A percentile compares a stretch with the other conserved stretches of the same genome.
Conservation (phyloP, 2,888 invertebrate genomes). For the Patella caerulea region DNA sequence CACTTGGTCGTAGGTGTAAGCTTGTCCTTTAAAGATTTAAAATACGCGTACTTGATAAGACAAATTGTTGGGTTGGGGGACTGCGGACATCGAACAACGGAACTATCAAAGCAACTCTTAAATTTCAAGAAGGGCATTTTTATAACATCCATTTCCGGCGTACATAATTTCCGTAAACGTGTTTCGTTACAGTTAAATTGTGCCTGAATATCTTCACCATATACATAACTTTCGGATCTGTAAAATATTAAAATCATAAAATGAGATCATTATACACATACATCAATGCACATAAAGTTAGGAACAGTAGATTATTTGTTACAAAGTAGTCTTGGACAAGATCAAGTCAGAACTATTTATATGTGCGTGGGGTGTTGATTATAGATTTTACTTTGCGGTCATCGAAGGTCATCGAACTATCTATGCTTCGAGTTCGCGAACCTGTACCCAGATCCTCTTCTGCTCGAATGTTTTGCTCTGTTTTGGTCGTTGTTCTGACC, state of each 20-base stretch:
- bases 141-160: not conserved
- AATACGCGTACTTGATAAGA: constrained; percentile 4
- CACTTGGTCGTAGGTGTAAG: not conserved
- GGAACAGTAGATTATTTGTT: too few relatives aligned
- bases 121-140: not conserved
- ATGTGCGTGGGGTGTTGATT: too few relatives aligned
- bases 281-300: too few relatives aligned
- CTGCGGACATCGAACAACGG: not conserved
- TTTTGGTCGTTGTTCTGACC: too few relatives aligned
- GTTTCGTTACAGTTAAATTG: constrained; percentile 8
- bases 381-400: too few relatives aligned
- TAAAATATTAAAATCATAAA: not conserved
- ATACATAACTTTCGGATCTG: constrained; percentile 10
- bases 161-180: not conserved
- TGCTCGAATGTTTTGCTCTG: too few relatives aligned
- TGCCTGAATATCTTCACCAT: not conserved
- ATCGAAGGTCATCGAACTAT: too few relatives aligned
- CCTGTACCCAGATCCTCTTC: too few relatives aligned
- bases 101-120: not conserved
- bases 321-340: too few relatives aligned
- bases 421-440: too few relatives aligned
- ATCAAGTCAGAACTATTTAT: too few relatives aligned
- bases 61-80: not conserved
- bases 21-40: not conserved
- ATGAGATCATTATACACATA: too few relatives aligned